Evolutionary conservation across 2,113 vertebrate genomes (phyloP), one percentile per base, ranked within the genome.

Genomic region (Podarcis muralis): DNA sequence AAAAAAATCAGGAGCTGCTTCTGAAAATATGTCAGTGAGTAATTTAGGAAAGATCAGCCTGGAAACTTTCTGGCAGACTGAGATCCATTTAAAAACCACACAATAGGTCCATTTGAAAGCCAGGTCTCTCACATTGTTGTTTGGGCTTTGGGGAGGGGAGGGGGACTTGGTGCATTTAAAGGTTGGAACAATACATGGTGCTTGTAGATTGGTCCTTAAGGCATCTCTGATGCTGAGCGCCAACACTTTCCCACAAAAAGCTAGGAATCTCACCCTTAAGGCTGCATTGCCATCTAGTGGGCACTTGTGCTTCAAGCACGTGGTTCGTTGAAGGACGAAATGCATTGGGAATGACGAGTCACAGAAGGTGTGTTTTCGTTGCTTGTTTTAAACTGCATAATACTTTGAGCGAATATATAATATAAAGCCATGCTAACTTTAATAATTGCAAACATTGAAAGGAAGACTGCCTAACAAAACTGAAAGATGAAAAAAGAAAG

Each of bases 281-380:
- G 71, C 93, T 86, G 92, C 88, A 94, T 82, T 88, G 94, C 95
- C 96, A 95, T 91, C 96, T 95, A 92, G 93, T 93, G 95, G 93
- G 0, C 0, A 5, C 3, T 27, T 74, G 13, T 3, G 69, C 82
- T 74, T 35, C 20, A 0, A 27, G 2, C 59, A 0, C 4, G 37
- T 25, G 18, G n/a, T 37, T 65, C 16, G 13, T 1, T 62, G 2
- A 25, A 18, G 43, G 74, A 9, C 62, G 4, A 25, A 12, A 35
- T 68, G 16, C 4, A n/a, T 12, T 27, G 12, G 25, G 77, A 69
- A 0, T 4, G 30, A 9, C 59, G 16, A 18, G 8, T 37, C 22
- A 37, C 25, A 37, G 32, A 2, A 20, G 59, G 18, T 62, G 59
- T 15, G 59, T 62, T 62, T 5, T 15, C 8, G 15, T 62, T 62